Percentiles rank a stretch among this genome's conserved stretches.
These are phyloP conservation scores for Helicoverpa armigera DNA, from an alignment of 1,140 invertebrate genomes.

Conservation along the genomic window DNA sequence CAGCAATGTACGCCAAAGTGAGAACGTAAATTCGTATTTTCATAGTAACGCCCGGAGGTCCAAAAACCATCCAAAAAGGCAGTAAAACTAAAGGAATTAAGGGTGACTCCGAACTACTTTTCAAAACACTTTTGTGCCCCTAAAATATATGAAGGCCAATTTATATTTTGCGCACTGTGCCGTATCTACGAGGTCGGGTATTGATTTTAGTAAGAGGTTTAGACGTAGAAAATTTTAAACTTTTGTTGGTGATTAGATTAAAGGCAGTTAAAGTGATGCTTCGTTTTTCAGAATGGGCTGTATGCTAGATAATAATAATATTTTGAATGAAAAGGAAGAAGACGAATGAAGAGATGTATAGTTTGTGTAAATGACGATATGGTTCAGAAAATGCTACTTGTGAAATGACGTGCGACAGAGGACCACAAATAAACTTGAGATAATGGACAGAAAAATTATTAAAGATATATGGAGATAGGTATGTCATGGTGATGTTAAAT, in stretches of 20 bases:
- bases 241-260: background rate
- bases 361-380: no score
- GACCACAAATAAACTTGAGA: no score
- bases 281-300: no score
- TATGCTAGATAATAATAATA: no score
- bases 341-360: no score
- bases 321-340: no score
- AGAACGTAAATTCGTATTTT: slow-evolving; percentile 24
- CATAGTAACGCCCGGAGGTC: slow-evolving; percentile 54
- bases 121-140: slow-evolving; percentile 80
- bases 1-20: slow-evolving; percentile 30
- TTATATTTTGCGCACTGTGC: slow-evolving; percentile 80
- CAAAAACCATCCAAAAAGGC: slow-evolving; percentile 84
- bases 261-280: no score
- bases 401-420: no score
- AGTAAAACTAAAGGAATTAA: slow-evolving; percentile 86
- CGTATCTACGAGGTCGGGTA: slow-evolving; percentile 33
- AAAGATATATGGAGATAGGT: no score
- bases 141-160: slow-evolving; percentile 85
- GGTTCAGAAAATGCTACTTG: no score
- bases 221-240: background rate
- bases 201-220: slow-evolving; percentile 26
- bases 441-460: no score
- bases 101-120: slow-evolving; percentile 82
- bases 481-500: no score